phyloP scores from a whole-genome alignment of 2,888 invertebrate species.

The Dasypolia templi region DNA sequence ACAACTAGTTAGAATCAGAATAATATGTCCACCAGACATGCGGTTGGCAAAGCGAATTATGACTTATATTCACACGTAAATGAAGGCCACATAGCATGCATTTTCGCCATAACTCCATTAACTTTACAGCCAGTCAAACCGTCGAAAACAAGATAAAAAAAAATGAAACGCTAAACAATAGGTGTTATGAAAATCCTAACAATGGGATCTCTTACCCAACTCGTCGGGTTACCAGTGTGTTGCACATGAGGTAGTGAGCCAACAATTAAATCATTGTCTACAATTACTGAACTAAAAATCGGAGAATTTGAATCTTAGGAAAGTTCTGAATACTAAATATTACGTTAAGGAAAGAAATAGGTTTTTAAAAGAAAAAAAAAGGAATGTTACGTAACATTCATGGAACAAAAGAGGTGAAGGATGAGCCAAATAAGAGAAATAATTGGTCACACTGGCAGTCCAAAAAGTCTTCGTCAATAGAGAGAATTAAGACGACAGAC shows the following conservation, averaged over 20 bases:
- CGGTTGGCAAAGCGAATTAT: neutral
- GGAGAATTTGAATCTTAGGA: constrained; percentile 15
- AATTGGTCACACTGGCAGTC: neutral
- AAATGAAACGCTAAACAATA: constrained; percentile 65
- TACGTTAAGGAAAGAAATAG: too few relatives aligned
- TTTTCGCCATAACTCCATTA: constrained; percentile 23
- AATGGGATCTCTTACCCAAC: constrained; percentile 69
- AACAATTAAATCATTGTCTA: constrained; percentile 58
- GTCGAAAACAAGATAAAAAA: constrained; percentile 48
- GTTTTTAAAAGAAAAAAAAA: neutral
- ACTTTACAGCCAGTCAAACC: constrained; percentile 10
- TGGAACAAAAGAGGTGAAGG: neutral
- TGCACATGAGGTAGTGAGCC: constrained; percentile 48
- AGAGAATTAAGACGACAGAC: neutral
- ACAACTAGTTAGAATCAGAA: neutral
- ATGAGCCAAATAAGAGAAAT: neutral
- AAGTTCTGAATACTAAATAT: neutral
- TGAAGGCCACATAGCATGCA: neutral
- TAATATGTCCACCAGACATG: neutral
- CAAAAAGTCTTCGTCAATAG: neutral
- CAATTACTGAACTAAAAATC: constrained; percentile 39
- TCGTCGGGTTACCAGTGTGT: constrained; percentile 44
- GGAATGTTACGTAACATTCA: neutral
- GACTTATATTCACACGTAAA: neutral
- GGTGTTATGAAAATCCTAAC: constrained; percentile 71